Conservation (phyloP, 2,113 vertebrate species). For the Scopus umbretta region DNA sequence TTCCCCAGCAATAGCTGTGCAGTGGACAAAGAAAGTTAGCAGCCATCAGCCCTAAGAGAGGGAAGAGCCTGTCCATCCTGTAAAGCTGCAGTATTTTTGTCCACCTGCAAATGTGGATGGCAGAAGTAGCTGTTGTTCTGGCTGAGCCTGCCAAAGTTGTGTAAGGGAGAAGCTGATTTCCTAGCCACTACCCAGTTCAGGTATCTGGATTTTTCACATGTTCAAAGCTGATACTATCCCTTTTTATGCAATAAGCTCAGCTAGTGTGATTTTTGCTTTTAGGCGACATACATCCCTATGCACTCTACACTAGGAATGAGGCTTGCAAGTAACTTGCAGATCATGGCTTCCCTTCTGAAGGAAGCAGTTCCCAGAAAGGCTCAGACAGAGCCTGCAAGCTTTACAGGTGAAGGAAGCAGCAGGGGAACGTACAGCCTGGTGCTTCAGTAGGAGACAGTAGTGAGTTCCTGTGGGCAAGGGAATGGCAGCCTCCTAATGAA, state of each 20-base stretch:
- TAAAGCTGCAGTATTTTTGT: not conserved
- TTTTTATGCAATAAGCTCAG: not conserved
- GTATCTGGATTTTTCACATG: not conserved
- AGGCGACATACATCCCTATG: not conserved
- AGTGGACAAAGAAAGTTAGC: not conserved
- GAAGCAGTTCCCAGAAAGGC: not conserved
- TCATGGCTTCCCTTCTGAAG: not conserved
- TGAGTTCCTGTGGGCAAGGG: not conserved
- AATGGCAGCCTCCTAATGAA: not conserved
- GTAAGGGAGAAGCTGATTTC: not conserved
- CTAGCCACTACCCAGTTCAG: not conserved
- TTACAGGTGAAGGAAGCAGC: not conserved
- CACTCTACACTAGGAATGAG: not conserved
- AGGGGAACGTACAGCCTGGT: not conserved
- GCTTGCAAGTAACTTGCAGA: not conserved
- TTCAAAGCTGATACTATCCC: not conserved
- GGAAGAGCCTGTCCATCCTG: not conserved
- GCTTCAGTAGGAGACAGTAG: not conserved
- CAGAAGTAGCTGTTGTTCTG: not conserved
- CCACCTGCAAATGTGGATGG: not conserved
- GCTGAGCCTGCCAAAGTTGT: not conserved
- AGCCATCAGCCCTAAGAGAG: not conserved
- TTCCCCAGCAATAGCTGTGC: not conserved
- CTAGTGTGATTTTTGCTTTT: not conserved
- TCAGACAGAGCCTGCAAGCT: not conserved